phyloP scores from a whole-genome alignment of 2,797 vertebrate genomes.

The Xenops minutus region DNA sequence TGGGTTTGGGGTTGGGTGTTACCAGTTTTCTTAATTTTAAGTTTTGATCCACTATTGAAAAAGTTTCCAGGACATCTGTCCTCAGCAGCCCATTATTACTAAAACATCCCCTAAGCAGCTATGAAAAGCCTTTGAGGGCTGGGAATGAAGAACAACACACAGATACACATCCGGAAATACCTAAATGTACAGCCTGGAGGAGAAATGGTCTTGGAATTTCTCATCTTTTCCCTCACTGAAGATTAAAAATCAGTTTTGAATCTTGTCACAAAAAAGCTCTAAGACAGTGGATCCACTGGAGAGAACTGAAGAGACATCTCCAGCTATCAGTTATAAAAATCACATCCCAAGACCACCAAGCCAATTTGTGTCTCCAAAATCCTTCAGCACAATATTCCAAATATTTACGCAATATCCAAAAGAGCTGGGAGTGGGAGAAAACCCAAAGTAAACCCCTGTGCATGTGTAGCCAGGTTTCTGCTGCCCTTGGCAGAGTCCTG shows the following conservation, averaged over 20 bases:
- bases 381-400: not conserved
- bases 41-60: not conserved
- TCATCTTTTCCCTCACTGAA: not conserved
- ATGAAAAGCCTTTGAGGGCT: not conserved
- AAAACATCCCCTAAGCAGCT: not conserved
- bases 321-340: not conserved
- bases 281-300: not conserved
- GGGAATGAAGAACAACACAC: not conserved
- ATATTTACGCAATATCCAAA: not conserved
- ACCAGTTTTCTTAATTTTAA: accelerated
- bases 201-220: not conserved
- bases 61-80: not conserved
- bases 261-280: not conserved
- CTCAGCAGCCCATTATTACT: not conserved
- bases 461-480: not conserved
- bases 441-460: not conserved
- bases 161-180: not conserved
- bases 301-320: not conserved
- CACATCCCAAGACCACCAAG: not conserved
- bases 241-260: not conserved
- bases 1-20: not conserved
- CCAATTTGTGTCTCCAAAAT: not conserved
- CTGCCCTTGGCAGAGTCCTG: not conserved
- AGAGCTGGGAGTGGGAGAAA: not conserved
- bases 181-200: not conserved